phyloP scores from a whole-genome alignment of 2,797 vertebrate genomes.

The Microtus californicus region DNA sequence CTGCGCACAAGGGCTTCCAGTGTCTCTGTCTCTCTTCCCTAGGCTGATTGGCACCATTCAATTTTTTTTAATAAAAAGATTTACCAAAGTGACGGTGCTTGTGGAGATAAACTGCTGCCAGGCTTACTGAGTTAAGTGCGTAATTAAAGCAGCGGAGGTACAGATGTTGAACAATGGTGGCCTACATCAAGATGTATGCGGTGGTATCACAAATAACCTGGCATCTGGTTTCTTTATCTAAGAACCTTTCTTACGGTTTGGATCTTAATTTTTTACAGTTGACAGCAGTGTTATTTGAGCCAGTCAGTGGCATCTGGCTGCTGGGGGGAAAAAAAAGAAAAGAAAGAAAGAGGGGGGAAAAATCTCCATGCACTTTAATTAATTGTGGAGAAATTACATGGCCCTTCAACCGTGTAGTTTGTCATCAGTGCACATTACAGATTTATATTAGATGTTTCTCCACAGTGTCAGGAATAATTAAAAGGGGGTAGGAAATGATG shows the following conservation, averaged over 20 bases:
- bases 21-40: conserved; percentile 65
- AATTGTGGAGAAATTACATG: conserved; percentile 99
- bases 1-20: neutral
- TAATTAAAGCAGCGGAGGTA: conserved; percentile 94
- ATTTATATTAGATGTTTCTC: conserved; percentile 99
- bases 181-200: conserved; percentile 90
- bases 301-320: conserved; percentile 98
- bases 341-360: conserved; percentile 76
- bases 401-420: conserved; percentile 99
- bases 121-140: conserved; percentile 90
- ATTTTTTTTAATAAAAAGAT: conserved; percentile 83
- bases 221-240: conserved; percentile 96
- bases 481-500: conserved; percentile 93
- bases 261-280: conserved; percentile 99
- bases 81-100: conserved; percentile 83
- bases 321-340: conserved; percentile 73
- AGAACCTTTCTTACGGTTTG: conserved; percentile 94
- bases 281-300: conserved; percentile 98
- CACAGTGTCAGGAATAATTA: conserved; percentile 99
- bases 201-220: conserved; percentile 91
- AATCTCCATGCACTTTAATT: conserved; percentile 97
- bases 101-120: conserved; percentile 88
- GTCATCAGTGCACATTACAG: conserved; percentile 99
- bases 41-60: conserved; percentile 80
- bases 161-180: conserved; percentile 93